phyloP scores from a whole-genome alignment of 1,140 invertebrate genomes.

The Pomacea maculata region DNA sequence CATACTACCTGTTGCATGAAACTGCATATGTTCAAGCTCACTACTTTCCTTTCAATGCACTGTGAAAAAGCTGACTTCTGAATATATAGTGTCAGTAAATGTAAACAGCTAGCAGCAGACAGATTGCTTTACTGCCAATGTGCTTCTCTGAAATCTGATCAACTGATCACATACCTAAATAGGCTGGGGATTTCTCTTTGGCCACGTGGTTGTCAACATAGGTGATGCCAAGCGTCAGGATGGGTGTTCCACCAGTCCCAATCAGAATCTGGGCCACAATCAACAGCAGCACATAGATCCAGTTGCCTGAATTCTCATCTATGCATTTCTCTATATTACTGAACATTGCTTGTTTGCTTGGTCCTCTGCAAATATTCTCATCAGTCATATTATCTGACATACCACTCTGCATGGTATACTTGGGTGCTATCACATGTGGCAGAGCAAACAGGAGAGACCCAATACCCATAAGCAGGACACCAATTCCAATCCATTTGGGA shows the following conservation, averaged over 20 bases:
- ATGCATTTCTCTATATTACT: conserved; percentile 43
- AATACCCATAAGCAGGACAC: conserved; percentile 85
- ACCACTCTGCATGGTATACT: conserved; percentile 64
- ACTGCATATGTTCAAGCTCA: too few relatives aligned
- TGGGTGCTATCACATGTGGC: conserved; percentile 68
- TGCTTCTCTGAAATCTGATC: background rate
- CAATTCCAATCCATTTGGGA: conserved; percentile 95
- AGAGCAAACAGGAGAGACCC: conserved; percentile 86
- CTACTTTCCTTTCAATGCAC: too few relatives aligned
- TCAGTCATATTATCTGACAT: conserved; percentile 58
- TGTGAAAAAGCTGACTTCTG: too few relatives aligned
- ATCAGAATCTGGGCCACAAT: conserved; percentile 69
- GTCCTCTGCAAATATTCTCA: conserved; percentile 54
- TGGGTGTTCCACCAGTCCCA: conserved; percentile 69
- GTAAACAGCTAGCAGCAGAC: too few relatives aligned
- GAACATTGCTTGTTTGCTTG: conserved; percentile 21
- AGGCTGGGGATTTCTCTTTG: conserved; percentile 68
- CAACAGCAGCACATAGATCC: conserved; percentile 68
- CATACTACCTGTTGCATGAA: too few relatives aligned
- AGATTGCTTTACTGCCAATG: too few relatives aligned
- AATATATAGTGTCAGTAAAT: too few relatives aligned
- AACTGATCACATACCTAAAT: conserved; percentile 65
- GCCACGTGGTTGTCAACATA: conserved; percentile 71
- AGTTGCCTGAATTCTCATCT: conserved; percentile 60
- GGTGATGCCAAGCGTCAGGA: conserved; percentile 70